These are phyloP conservation scores for Capromys pilorides DNA, from an alignment of 2,797 vertebrate genomes.

Conservation along the genomic window DNA sequence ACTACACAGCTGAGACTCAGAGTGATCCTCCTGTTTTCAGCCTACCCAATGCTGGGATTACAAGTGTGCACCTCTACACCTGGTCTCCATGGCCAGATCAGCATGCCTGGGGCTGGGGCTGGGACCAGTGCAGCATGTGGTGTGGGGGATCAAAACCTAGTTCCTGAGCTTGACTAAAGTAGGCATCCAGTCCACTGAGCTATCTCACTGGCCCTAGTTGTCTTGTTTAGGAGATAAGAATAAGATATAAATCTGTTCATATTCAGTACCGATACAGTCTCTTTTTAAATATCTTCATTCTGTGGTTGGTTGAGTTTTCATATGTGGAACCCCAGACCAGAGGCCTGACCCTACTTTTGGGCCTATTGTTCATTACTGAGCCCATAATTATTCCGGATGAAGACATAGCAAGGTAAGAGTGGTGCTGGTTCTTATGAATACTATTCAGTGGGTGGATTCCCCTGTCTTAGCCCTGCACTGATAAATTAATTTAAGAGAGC, in stretches of 20 bases:
- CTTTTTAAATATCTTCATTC: neutral
- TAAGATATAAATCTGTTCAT: neutral
- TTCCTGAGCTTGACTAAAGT: too few species aligned
- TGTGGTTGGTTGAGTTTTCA: neutral
- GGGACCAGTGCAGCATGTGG: too few species aligned
- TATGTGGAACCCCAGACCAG: neutral
- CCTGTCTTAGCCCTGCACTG: neutral
- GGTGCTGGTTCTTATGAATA: neutral
- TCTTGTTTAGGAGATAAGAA: neutral
- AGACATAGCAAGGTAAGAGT: neutral
- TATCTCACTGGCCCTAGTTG: neutral
- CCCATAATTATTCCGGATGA: constrained; percentile 18
- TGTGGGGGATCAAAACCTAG: too few species aligned
- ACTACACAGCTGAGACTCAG: too few species aligned
- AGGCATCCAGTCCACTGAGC: too few species aligned
- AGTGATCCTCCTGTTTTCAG: too few species aligned
- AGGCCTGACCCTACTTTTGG: neutral
- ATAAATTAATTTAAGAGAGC: neutral
- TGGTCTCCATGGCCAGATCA: too few species aligned
- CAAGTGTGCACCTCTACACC: too few species aligned
- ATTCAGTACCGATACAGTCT: neutral
- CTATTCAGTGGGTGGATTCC: neutral
- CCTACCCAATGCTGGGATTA: too few species aligned
- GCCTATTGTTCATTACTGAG: neutral
- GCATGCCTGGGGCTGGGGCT: too few species aligned